Base-by-base conservation (phyloP, 2,797 vertebrate genomes). In the Argya squamiceps region DNA sequence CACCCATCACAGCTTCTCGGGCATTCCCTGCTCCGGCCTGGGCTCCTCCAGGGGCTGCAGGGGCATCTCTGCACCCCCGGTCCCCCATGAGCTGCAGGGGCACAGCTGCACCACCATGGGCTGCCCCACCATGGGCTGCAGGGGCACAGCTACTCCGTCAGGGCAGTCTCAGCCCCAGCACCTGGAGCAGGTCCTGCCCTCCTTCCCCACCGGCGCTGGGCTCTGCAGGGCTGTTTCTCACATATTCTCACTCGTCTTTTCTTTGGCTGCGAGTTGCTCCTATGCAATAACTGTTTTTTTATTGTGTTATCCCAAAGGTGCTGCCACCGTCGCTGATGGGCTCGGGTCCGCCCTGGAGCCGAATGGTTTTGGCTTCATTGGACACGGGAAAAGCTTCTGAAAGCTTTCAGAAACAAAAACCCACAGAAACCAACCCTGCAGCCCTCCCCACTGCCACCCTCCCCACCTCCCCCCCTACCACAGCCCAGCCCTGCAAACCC, bases 391-490 rank as follows among this genome's bases (percentile, higher is more conserved):
- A 36, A 53, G 15, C 12, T 53, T 4, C 69, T 47, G 53, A 59
- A 22, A 41, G 30, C 53, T 49, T 56, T 47, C 46, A 47, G 46
- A 47, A 47, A 47, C 44, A 47, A 7, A 47, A 47, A 47, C 36
- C 15, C 21, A 17, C 27, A 44, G 15, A 11, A 64, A 30, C 6
- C 53, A 5, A 1, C 34, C 34, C 30, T 32, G 46, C 46, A 67
- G 34, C 15, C 24, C 19, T 63, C 29, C 6, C 6, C 43, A 23
- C 15, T 14, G 22, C 22, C 23, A 24, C 22, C n/a, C 23, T 58
- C 7, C 12, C 17, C 0, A 0, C 23, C 29, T 58, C 37, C 11
- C 43, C 16, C 29, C 3, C 8, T 15, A 14, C 30, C 67, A 18
- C 76, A 26, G 6, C 23, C 59, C 58, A 44, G 44, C 29, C 32